Percentiles rank a stretch among this genome's conserved stretches.
Conservation (phyloP, 2,888 invertebrate genomes). For the Epistrophella euchroma region DNA sequence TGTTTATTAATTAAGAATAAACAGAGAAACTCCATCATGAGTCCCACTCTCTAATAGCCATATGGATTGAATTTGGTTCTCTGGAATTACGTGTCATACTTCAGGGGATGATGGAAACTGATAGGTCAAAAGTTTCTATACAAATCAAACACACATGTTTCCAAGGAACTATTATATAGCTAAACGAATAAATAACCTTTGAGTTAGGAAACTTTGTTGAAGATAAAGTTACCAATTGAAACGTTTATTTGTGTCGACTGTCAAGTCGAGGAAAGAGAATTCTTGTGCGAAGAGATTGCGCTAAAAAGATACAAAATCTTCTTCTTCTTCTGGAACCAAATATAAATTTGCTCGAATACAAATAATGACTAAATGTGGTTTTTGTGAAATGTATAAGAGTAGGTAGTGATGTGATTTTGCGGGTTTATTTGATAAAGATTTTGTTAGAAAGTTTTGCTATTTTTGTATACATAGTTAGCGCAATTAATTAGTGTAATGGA, state of each 20-base stretch:
- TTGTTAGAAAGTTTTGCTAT: not conserved
- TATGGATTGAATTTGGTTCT: not conserved
- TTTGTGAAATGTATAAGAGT: not conserved
- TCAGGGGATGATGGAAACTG: constrained; percentile 10
- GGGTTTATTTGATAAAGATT: constrained; percentile 27
- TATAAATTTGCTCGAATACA: constrained; percentile 23
- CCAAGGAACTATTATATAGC: not conserved
- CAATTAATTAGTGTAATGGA: constrained; percentile 55
- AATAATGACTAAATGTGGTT: constrained; percentile 51
- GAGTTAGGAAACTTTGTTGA: constrained; percentile 2
- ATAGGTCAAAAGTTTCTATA: constrained; percentile 24
- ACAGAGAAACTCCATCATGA: not conserved
- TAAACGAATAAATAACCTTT: constrained; percentile 28
- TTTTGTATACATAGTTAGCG: constrained; percentile 9
- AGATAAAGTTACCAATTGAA: constrained; percentile 17
- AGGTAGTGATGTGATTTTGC: constrained; percentile 14
- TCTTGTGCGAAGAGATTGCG: not conserved
- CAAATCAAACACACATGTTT: constrained; percentile 32
- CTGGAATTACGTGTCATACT: not conserved
- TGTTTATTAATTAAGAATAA: constrained; percentile 30
- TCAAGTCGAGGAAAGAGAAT: not conserved
- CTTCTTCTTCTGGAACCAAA: not conserved
- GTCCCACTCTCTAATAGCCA: not conserved
- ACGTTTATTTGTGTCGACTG: constrained; percentile 1
- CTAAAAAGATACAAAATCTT: constrained; percentile 2